Evolutionary conservation across 2,113 vertebrate genomes (phyloP), one percentile per base, ranked within the genome.

Genomic region (Anhinga anhinga): DNA sequence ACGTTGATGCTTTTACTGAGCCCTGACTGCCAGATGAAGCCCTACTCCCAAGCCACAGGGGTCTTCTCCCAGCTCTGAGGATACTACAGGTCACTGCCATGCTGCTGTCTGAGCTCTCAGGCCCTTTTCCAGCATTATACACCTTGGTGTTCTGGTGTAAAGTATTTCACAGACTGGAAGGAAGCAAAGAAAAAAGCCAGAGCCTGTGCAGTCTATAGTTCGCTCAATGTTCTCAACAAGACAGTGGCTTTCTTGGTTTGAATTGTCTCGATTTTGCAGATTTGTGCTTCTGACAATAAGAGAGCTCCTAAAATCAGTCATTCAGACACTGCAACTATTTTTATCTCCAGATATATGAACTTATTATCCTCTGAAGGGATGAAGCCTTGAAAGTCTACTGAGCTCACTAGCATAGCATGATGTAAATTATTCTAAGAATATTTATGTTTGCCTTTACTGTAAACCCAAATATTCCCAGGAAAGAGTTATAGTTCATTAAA

Each of bases 1-100:
- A 9, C 1, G 0, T 0, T 47, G 32, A 32, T 44, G 49, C 26
- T 26, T 26, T 22, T 29, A 1, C 44, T 8, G 29, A 63, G 59
- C 74, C 18, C 36, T 7, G 13, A 15, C 5, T 4, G 40, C 26
- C 58, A 67, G 56, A 6, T 6, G 30, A 65, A 92, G 49, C 38
- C 74, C 40, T 27, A 2, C 27, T 44, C 11, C 47, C 40, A 20
- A 22, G 9, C 10, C 7, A 15, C 3, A 1, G 3, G 17, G n/a
- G n/a, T 44, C 70, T 58, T 29, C 52, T 23, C 13, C 7, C 76
- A 49, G 21, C 53, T 61, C 62, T 2, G 1, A 74, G 32, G 13
- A 50, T 11, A 20, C 17, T 25, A 3, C 40, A 69, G 27, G 47
- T 12, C 32, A 70, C 50, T 27, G 20, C 9, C 34, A 29, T 2